phyloP scores from a whole-genome alignment of 2,797 vertebrate genomes.

The Pseudochirops cupreus region DNA sequence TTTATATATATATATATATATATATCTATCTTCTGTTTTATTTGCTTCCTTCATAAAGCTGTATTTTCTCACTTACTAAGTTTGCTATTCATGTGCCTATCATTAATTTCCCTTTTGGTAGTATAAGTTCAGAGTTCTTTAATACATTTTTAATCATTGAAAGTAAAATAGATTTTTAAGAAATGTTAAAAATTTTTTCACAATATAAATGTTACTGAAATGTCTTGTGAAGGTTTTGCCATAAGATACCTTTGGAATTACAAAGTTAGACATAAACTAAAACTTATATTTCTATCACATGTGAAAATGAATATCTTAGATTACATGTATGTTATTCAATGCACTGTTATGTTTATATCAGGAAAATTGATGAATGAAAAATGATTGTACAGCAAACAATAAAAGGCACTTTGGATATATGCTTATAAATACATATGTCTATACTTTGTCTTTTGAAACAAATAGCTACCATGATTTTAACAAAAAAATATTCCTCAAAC shows the following conservation, averaged over 20 bases:
- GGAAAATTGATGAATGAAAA: conserved; percentile 18
- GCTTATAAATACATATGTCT: neutral
- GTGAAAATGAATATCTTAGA: conserved; percentile 47
- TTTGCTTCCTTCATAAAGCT: conserved; percentile 8
- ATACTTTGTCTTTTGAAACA: conserved; percentile 40
- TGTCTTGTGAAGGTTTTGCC: neutral
- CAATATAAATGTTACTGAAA: conserved; percentile 1
- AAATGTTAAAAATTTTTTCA: conserved; percentile 36
- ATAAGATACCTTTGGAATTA: conserved; percentile 48
- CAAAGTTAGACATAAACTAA: conserved; percentile 11
- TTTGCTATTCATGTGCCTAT: conserved; percentile 42
- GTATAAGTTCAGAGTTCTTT: conserved; percentile 55
- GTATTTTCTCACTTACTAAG: conserved; percentile 19
- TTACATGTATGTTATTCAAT: conserved; percentile 41
- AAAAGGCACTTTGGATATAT: conserved; percentile 33
- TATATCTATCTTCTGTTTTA: neutral
- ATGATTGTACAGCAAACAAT: neutral
- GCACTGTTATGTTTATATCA: conserved; percentile 34
- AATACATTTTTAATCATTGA: conserved; percentile 41
- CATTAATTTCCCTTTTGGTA: conserved; percentile 46
- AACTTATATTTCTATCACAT: neutral
- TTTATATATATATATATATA: neutral
- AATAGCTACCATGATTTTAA: conserved; percentile 36
- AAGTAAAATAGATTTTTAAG: conserved; percentile 23
- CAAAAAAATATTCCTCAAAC: conserved; percentile 20